A percentile compares a stretch with the other conserved stretches of the same genome.
Evolutionary conservation across 2,113 vertebrate genomes (phyloP).

Genomic region (Bombycilla garrulus): DNA sequence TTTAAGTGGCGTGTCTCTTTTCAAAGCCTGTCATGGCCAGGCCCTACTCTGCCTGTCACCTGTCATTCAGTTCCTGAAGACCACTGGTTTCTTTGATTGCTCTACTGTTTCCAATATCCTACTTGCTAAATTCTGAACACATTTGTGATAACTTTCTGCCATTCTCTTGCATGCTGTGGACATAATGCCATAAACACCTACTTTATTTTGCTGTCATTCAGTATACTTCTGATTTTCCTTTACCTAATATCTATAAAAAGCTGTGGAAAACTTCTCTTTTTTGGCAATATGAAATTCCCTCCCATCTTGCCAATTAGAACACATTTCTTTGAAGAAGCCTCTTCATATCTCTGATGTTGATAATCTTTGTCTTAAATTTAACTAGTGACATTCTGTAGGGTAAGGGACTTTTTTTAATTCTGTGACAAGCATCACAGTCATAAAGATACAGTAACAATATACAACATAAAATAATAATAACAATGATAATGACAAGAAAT

Average conservation of each 20-base stretch:
- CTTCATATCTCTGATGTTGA: not conserved
- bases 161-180: not conserved
- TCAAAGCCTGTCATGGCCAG: not conserved
- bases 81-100: not conserved
- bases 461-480: not conserved
- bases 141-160: not conserved
- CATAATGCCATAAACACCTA: not conserved
- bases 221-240: not conserved
- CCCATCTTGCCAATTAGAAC: not conserved
- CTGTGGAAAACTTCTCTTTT: not conserved
- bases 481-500: not conserved
- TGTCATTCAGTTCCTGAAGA: not conserved
- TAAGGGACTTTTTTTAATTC: not conserved
- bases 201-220: not conserved
- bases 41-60: not conserved
- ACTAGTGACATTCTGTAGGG: not conserved
- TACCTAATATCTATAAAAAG: not conserved
- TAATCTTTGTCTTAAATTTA: not conserved
- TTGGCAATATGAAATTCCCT: not conserved
- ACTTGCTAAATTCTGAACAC: not conserved
- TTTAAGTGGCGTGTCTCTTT: not conserved
- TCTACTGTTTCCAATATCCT: not conserved
- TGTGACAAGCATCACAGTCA: not conserved
- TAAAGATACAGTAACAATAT: not conserved
- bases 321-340: not conserved